phyloP scores from a whole-genome alignment of 2,113 vertebrate genomes.

The Centrocercus urophasianus region DNA sequence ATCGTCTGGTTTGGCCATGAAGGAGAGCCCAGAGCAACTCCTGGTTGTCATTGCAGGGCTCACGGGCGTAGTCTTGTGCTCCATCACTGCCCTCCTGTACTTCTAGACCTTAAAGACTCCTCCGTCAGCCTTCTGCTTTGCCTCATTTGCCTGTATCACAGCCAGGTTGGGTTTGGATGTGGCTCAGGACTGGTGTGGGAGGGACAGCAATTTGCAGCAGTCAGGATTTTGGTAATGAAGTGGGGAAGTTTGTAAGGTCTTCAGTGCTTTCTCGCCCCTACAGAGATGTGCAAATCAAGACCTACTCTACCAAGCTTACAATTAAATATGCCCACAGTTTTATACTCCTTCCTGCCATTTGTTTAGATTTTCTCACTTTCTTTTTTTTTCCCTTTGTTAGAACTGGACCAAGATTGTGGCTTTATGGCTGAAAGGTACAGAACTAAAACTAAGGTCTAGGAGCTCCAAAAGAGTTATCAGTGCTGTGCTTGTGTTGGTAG shows the following conservation, averaged over 20 bases:
- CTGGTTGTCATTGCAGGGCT: fast-evolving
- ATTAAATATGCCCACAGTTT: not conserved
- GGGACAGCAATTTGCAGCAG: not conserved
- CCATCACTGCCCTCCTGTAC: fast-evolving
- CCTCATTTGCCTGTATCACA: not conserved
- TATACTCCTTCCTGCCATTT: not conserved
- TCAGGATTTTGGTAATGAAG: not conserved
- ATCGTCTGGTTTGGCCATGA: not conserved
- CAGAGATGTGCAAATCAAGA: not conserved
- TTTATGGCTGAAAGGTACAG: not conserved
- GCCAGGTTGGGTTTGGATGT: not conserved
- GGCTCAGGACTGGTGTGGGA: not conserved
- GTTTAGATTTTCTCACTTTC: not conserved
- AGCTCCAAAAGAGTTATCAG: not conserved
- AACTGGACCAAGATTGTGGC: not conserved
- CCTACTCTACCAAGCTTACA: not conserved
- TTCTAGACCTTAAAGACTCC: not conserved
- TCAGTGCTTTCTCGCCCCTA: not conserved
- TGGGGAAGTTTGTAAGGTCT: fast-evolving
- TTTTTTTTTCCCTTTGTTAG: not conserved
- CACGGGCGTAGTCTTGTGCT: fast-evolving
- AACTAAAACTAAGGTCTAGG: not conserved
- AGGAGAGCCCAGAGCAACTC: not conserved
- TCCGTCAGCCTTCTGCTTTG: not conserved
- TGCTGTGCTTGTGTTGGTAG: not conserved